Base-by-base conservation (phyloP, 2,797 vertebrate genomes). In the Echeneis naucrates region DNA sequence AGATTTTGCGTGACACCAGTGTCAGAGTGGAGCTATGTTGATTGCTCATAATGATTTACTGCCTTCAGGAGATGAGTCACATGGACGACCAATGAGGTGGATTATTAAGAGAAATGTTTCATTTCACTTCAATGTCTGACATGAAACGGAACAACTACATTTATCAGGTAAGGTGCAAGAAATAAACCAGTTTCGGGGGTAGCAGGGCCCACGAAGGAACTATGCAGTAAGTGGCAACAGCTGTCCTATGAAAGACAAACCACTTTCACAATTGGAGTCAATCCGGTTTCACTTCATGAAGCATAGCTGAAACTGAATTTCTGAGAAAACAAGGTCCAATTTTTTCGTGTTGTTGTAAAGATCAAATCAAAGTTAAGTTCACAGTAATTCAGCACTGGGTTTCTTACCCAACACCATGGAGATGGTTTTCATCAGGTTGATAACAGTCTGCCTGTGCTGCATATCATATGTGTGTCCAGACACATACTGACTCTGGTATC, bases 401-500 rank as follows among this genome's bases (percentile, higher is more conserved):
- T 27, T 24, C 96, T 96, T 87, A 99, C 97, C 96, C 17, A 99
- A 87, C 50, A 99, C 96, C 82, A 98, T 97, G 68, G 94, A 94
- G 68, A 98, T 96, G 0, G 97, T 99, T 89, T 98, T 99, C 94
- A 97, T 96, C 37, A 99, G 94, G 83, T 94, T 95, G 82, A 98
- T 74, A 10, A 97, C 91, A 0, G 95, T 96, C 86, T 97, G 95
- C 23, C 77, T 93, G 73, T 95, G 94, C 32, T 82, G 84, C 8
- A 88, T 86, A 26, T 96, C 94, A 0, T 89, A 90, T 0, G 91
- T 94, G 37, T 96, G 95, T 68, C 85, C 91, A 0, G 95, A 93
- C 86, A 93, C 91, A 32, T 90, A 66, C 0, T 71, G 85, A 80
- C 93, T 95, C 57, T 94, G 92, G 71, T 93, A 89, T 14, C 94